Evolutionary conservation across 2,888 invertebrate genomes (phyloP).

Genomic region (Anthoptus insignis): DNA sequence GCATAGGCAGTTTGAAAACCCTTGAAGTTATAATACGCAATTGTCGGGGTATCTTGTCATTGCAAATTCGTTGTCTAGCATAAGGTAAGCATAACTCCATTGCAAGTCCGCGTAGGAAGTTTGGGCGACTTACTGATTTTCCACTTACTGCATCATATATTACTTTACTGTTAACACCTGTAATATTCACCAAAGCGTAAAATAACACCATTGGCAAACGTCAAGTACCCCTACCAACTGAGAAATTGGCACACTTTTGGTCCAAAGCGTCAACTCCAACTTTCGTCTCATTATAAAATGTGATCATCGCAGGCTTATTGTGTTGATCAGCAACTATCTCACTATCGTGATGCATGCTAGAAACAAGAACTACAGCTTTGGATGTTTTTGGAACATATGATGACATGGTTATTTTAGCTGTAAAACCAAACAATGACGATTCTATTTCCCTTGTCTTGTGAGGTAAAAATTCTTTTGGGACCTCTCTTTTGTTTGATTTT

Average conservation of each 20-base stretch:
- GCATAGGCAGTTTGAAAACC: background rate
- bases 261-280: constrained; percentile 1
- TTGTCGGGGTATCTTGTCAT: background rate
- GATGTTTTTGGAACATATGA: constrained; percentile 37
- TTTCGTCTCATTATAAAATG: background rate
- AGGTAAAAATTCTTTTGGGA: background rate
- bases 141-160: constrained; percentile 9
- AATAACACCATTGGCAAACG: constrained; percentile 1
- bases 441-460: background rate
- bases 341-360: constrained; percentile 1
- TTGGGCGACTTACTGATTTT: background rate
- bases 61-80: background rate
- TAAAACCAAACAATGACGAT: constrained; percentile 5
- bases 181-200: background rate
- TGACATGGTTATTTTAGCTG: constrained; percentile 7
- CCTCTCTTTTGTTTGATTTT: background rate
- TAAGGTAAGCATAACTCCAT: background rate
- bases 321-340: background rate
- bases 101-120: background rate
- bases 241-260: constrained; percentile 4
- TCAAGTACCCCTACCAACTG: background rate
- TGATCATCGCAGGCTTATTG: background rate
- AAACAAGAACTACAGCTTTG: constrained; percentile 4
- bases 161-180: constrained; percentile 11
- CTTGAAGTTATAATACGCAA: constrained; percentile 1